These are phyloP conservation scores for Trichosurus vulpecula DNA, from an alignment of 2,797 vertebrate genomes.

Conservation along the genomic window DNA sequence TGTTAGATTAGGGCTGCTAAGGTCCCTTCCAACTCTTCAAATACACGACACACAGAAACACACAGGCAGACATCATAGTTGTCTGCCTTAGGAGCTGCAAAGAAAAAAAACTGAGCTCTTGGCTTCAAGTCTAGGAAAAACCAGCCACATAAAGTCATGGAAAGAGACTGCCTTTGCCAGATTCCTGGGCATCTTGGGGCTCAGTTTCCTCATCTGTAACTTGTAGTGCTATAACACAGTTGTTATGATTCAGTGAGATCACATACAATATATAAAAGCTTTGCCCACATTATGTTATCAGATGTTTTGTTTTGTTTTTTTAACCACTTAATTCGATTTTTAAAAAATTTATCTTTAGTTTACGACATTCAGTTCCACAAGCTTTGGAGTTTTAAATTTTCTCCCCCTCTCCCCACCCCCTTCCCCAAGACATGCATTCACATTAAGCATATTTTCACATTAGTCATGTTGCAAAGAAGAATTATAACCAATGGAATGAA, in stretches of 20 bases:
- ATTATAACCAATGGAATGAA: too few species aligned
- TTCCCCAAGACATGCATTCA: too few species aligned
- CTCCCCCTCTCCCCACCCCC: too few species aligned
- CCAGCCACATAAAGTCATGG: too few species aligned
- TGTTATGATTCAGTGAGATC: background rate
- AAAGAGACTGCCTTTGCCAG: background rate
- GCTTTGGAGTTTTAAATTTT: too few species aligned
- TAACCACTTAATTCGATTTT: too few species aligned
- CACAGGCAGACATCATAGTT: background rate
- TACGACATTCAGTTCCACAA: too few species aligned
- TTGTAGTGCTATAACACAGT: background rate
- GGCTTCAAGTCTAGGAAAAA: background rate
- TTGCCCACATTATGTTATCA: background rate
- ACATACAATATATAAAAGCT: background rate
- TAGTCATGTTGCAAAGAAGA: too few species aligned
- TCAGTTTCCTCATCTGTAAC: background rate
- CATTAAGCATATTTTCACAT: too few species aligned
- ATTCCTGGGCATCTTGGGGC: background rate
- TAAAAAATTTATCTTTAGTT: too few species aligned
- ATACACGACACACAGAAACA: background rate
- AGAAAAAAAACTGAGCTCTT: background rate
- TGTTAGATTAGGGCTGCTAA: background rate
- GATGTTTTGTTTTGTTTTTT: too few species aligned
- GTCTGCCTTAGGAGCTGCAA: background rate
- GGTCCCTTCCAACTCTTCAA: background rate